Evolutionary conservation across 2,797 vertebrate species (phyloP).

Genomic region (Peromyscus melanophrys): DNA sequence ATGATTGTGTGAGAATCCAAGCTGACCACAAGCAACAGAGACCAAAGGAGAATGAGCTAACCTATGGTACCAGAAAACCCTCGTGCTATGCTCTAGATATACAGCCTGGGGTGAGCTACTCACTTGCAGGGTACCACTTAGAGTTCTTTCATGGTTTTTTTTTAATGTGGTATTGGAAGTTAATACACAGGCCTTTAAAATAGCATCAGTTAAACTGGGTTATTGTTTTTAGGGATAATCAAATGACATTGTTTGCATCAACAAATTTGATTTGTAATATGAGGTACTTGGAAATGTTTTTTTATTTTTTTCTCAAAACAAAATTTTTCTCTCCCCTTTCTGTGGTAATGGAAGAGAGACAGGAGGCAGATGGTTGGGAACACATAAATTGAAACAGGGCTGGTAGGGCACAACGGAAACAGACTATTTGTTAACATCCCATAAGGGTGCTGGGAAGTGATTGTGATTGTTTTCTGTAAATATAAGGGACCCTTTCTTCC

Average conservation of each 20-base stretch:
- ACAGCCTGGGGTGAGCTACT: neutral
- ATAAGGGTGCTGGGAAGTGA: conserved; percentile 72
- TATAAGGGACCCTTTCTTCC: conserved; percentile 68
- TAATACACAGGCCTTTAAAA: conserved; percentile 10
- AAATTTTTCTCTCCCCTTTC: conserved; percentile 32
- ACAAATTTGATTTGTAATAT: conserved; percentile 50
- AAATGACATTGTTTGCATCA: conserved; percentile 42
- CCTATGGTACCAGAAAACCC: neutral
- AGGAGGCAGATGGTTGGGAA: conserved; percentile 76
- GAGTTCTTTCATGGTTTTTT: neutral
- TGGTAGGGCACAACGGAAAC: conserved; percentile 61
- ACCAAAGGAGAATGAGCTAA: neutral
- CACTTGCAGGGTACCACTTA: neutral
- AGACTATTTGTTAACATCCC: conserved; percentile 76
- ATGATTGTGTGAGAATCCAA: neutral
- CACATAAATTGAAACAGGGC: conserved; percentile 58
- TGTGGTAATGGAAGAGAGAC: conserved; percentile 48
- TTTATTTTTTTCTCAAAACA: neutral
- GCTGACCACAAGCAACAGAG: neutral
- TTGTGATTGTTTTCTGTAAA: conserved; percentile 83
- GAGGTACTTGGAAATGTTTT: conserved; percentile 6
- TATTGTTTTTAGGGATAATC: conserved; percentile 27
- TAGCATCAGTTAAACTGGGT: neutral
- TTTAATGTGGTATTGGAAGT: neutral
- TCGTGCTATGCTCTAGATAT: neutral